These are phyloP conservation scores for Phoebastria nigripes DNA, from an alignment of 2,797 vertebrate species.

Conservation along the genomic window DNA sequence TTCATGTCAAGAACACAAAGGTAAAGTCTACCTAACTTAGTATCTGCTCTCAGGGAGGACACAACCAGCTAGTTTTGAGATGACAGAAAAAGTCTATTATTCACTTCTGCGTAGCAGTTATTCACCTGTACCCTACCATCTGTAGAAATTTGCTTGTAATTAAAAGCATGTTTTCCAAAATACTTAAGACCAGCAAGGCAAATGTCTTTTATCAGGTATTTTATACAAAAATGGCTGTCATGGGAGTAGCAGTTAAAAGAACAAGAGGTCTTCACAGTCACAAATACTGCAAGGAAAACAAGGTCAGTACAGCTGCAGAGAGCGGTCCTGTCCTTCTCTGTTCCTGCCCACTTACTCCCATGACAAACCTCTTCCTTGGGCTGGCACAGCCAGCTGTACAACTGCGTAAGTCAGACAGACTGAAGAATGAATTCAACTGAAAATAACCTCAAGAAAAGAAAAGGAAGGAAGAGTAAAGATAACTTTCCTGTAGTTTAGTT, in stretches of 20 bases:
- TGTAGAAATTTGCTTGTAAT: background rate
- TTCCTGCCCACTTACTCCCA: background rate
- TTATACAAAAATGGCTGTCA: background rate
- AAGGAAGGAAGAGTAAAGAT: background rate
- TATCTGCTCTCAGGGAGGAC: background rate
- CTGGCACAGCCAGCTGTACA: background rate
- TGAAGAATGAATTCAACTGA: background rate
- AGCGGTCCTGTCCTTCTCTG: background rate
- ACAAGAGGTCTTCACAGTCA: background rate
- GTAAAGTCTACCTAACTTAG: background rate
- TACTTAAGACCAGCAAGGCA: background rate
- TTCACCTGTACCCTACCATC: background rate
- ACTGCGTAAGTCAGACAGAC: background rate
- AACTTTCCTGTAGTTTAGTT: background rate
- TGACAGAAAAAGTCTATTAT: background rate
- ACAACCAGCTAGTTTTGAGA: background rate
- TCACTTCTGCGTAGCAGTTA: background rate
- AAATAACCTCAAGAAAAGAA: background rate
- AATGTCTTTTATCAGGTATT: background rate
- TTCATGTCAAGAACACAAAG: background rate
- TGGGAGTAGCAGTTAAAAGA: background rate
- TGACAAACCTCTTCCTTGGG: background rate
- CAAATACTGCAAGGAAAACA: background rate
- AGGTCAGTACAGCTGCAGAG: background rate
- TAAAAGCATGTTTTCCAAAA: background rate